These are phyloP conservation scores for Diplosoma virens DNA, from an alignment of 23 tunicate genomes.

Conservation along the genomic window DNA sequence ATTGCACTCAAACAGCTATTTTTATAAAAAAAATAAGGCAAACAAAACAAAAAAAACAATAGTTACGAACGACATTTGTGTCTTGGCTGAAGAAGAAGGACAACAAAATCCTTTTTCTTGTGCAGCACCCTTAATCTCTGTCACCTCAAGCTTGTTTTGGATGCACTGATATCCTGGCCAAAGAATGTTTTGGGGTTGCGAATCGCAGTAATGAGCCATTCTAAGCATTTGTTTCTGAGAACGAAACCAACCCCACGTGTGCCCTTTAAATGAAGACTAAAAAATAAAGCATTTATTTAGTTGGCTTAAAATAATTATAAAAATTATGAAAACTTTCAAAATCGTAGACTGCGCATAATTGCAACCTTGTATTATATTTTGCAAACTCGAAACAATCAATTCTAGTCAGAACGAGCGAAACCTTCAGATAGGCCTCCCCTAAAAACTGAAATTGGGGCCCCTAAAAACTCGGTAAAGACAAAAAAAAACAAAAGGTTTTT, in stretches of 20 bases:
- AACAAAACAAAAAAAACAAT: neutral
- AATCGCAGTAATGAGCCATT: slow-evolving; percentile 77
- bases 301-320: no score
- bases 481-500: no score
- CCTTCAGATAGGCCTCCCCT: no score
- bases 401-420: no score
- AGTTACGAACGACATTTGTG: neutral
- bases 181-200: slow-evolving; percentile 12
- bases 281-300: no score
- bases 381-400: no score
- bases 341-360: no score
- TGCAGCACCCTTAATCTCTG: slow-evolving; percentile 23
- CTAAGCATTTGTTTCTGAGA: slow-evolving; percentile 33
- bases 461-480: no score
- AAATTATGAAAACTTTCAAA: no score
- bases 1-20: no score
- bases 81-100: slow-evolving; percentile 9
- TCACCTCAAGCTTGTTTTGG: slow-evolving; percentile 37
- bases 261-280: slow-evolving; percentile 77
- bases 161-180: slow-evolving; percentile 86
- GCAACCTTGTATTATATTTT: no score
- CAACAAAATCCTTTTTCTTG: slow-evolving; percentile 86
- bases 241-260: slow-evolving; percentile 77
- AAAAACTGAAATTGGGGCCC: no score
- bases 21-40: neutral